A percentile compares a stretch with the other conserved stretches of the same genome.
These are phyloP conservation scores for Willowsia nigromaculata DNA, from an alignment of 2,888 invertebrate species.

Conservation along the genomic window DNA sequence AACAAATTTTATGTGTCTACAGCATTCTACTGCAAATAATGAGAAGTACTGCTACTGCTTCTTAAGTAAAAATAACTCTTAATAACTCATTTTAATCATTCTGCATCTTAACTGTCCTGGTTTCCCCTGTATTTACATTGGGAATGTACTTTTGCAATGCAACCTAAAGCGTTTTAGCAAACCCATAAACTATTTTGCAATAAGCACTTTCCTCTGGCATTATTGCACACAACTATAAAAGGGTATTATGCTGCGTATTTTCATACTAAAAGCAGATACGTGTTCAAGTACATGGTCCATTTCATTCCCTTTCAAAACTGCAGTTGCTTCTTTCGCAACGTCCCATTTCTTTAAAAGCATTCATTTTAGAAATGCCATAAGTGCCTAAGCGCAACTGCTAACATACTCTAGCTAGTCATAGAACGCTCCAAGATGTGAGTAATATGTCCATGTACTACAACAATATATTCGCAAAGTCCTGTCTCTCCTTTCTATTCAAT, in stretches of 20 bases:
- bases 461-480: not conserved
- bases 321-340: not conserved
- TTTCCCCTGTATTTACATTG: too few species aligned
- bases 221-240: not conserved
- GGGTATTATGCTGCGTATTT: not conserved
- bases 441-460: too few species aligned
- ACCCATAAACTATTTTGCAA: too few species aligned
- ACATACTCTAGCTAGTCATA: not conserved
- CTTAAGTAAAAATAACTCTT: not conserved
- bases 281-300: not conserved
- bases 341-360: constrained; percentile 31
- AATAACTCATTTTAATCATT: not conserved
- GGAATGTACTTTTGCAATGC: too few species aligned
- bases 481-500: not conserved
- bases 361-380: not conserved
- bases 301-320: not conserved
- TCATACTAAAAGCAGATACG: not conserved
- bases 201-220: too few species aligned
- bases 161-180: too few species aligned
- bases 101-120: too few species aligned
- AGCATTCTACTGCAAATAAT: not conserved
- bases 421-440: not conserved
- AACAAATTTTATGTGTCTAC: too few species aligned
- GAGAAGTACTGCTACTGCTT: not conserved
- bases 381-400: not conserved